Evolutionary conservation across 2,113 vertebrate genomes (phyloP).

Genomic region (Mirounga angustirostris): DNA sequence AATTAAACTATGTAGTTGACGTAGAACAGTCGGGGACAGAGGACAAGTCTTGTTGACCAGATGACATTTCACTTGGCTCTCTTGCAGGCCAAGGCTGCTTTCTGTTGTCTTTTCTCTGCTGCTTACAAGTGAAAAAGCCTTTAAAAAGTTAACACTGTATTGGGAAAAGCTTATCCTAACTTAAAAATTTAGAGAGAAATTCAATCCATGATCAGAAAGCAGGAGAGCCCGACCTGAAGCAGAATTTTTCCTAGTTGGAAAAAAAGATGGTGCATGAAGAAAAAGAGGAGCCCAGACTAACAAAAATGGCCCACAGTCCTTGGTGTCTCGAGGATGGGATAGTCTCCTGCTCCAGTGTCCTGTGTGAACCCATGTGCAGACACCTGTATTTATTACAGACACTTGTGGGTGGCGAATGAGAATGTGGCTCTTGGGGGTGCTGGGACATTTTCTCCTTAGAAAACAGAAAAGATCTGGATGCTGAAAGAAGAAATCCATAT

Average conservation of each 20-base stretch:
- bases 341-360: fast-evolving
- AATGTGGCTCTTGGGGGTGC: not conserved
- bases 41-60: too few species aligned
- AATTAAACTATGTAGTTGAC: not conserved
- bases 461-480: not conserved
- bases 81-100: not conserved
- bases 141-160: not conserved
- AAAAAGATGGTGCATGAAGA: not conserved
- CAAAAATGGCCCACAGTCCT: fast-evolving
- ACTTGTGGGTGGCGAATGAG: not conserved
- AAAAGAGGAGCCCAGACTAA: not conserved
- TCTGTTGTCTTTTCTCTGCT: not conserved
- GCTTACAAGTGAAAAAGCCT: not conserved
- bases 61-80: not conserved
- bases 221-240: not conserved
- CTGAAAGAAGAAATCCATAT: not conserved
- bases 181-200: not conserved
- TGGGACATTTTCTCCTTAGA: not conserved
- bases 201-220: not conserved
- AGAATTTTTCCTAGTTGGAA: not conserved
- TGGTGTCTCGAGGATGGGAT: fast-evolving
- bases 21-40: not conserved
- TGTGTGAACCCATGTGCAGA: fast-evolving
- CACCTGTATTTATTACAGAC: not conserved
- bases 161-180: not conserved